Conservation (phyloP, 2,888 invertebrate species). For the Lasioglossum zephyrum region DNA sequence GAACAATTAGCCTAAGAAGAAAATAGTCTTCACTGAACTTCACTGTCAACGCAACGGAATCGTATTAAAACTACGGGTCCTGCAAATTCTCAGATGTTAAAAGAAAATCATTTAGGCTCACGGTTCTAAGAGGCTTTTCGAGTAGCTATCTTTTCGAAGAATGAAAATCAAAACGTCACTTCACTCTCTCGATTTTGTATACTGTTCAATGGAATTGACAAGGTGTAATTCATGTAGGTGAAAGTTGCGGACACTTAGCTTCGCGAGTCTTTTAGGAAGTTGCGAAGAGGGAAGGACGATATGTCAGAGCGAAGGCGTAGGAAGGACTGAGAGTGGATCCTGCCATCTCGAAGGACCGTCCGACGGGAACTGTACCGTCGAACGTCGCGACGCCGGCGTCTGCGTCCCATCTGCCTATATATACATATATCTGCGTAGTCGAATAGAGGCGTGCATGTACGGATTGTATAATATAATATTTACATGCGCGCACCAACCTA, state of each 20-base stretch:
- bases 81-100: not conserved
- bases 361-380: slow-evolving; percentile 83
- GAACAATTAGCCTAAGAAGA: not conserved
- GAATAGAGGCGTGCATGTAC: slow-evolving; percentile 52
- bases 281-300: slow-evolving; percentile 55
- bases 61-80: not conserved
- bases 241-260: slow-evolving; percentile 16
- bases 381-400: slow-evolving; percentile 83
- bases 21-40: not conserved
- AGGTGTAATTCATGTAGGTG: not conserved
- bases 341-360: slow-evolving; percentile 82
- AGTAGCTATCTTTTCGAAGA: not conserved
- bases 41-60: not conserved
- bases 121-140: not conserved
- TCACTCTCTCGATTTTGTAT: slow-evolving; percentile 17
- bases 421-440: slow-evolving; percentile 48
- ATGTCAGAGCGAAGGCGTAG: slow-evolving; percentile 78
- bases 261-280: not conserved
- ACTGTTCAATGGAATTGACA: not conserved
- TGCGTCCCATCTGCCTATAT: slow-evolving; percentile 77
- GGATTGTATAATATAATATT: slow-evolving; percentile 66
- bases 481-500: slow-evolving; percentile 57
- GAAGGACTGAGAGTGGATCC: slow-evolving; percentile 77
- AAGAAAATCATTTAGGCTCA: not conserved
- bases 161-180: slow-evolving; percentile 33